Base-by-base conservation (phyloP, 2,113 vertebrate genomes). In the Tachycineta bicolor region DNA sequence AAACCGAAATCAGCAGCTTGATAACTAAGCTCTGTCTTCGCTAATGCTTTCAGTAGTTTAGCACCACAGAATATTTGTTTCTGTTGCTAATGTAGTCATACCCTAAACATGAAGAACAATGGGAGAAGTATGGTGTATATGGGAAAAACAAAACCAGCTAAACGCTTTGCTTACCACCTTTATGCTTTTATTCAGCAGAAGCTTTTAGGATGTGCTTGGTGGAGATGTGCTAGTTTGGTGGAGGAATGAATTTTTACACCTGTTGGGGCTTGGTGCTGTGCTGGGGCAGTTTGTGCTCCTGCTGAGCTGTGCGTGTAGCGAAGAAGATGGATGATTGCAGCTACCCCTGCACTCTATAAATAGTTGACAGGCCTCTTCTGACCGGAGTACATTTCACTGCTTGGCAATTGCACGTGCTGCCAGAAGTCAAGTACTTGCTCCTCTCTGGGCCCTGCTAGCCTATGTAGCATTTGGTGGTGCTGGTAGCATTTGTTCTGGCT, bases 291-390 rank as follows among this genome's bases (percentile, higher is more conserved):
- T 33, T 52, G 43, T 74, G 23, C 28, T 86, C 11, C 19, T 3
- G 0, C 22, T 49, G 71, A 24, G 7, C 60, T 62, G 39, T 4
- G 1, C 3, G 1, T 7, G 0, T 76, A 24, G 59, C 37, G 29
- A 46, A 2, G 10, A 59, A 62, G 58, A 69, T 41, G 29, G 49
- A 20, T 3, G 11, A 70, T 62, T 83, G 9, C 70, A 73, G 63
- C 29, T 80, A 71, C 21, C 33, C 22, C 34, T 6, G 2, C 1
- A 1, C 17, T 8, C 78, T 86, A n/a, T 80, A 63, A 77, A 77
- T 85, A 90, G 79, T 64, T 63, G 41, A 50, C 5, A 10, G 71
- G 28, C 37, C 28, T 88, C 17, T 70, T 52, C 24, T 50, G 50
- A 55, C 26, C 20, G 5, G 56, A 33, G 43, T n/a, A 20, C 43